Conservation (phyloP, 2,888 invertebrate species). For the Noctua pronuba region DNA sequence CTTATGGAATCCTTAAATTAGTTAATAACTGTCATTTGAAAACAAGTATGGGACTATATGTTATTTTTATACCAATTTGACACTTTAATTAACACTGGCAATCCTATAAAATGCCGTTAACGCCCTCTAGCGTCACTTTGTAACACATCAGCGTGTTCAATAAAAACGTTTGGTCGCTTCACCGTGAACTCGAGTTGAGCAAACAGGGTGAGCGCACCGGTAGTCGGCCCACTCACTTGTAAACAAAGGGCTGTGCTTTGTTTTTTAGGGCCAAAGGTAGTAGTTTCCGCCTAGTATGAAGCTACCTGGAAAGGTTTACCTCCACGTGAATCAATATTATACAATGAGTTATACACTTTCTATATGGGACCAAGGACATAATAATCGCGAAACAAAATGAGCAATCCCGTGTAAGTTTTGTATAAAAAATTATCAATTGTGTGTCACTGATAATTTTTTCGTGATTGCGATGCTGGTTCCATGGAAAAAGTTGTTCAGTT, state of each 20-base stretch:
- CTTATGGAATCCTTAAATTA: not conserved
- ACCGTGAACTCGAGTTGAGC: conserved; percentile 43
- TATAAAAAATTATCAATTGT: too few relatives aligned
- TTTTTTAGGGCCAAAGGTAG: not conserved
- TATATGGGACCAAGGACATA: not conserved
- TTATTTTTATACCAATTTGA: not conserved
- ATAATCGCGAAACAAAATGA: too few relatives aligned
- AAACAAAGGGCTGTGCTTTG: conserved; percentile 44
- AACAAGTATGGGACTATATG: not conserved
- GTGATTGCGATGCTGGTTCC: not conserved
- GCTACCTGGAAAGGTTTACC: not conserved
- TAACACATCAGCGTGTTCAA: conserved; percentile 43
- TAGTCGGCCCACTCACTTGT: conserved; percentile 25
- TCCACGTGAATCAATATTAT: not conserved
- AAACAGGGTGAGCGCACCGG: conserved; percentile 44
- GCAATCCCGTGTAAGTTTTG: too few relatives aligned
- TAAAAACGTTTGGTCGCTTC: conserved; percentile 41
- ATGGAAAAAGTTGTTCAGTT: not conserved
- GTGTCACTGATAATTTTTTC: not conserved
- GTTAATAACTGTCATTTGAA: not conserved
- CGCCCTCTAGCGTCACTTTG: conserved; percentile 16
- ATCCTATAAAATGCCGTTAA: not conserved
- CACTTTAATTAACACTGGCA: conserved; percentile 19
- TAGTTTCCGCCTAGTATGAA: not conserved
- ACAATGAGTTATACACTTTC: not conserved